A percentile compares a stretch with the other conserved stretches of the same genome.
Evolutionary conservation across 30 jellyfish, hydroid and myxozoan genomes (phyloP).

Genomic region (Phacellophora camtschatica): DNA sequence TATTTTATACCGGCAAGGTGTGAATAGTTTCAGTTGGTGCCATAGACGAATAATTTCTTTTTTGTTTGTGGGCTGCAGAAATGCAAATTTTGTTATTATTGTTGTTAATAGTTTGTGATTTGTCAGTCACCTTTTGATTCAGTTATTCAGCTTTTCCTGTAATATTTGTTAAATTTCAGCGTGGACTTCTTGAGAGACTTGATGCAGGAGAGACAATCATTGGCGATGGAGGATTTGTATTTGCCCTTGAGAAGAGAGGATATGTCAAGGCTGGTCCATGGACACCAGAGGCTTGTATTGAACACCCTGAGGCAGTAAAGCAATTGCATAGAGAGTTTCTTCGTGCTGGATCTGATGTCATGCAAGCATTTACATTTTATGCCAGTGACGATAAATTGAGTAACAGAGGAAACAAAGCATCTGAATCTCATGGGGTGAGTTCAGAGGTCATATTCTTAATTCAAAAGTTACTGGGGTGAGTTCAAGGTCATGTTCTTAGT

Average conservation of each 20-base stretch:
- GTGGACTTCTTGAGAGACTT: slow-evolving; percentile 89
- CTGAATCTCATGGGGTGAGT: slow-evolving; percentile 77
- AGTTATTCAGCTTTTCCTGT: neutral
- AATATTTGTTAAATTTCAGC: slow-evolving; percentile 14
- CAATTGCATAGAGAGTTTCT: slow-evolving; percentile 95
- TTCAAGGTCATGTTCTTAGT: too few species aligned
- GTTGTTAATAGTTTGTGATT: neutral
- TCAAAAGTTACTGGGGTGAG: too few species aligned
- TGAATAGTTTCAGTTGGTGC: too few species aligned
- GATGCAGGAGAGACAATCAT: slow-evolving; percentile 89
- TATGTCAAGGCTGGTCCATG: slow-evolving; percentile 96
- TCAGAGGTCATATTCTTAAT: too few species aligned
- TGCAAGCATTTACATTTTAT: slow-evolving; percentile 96
- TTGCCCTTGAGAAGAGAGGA: slow-evolving; percentile 92
- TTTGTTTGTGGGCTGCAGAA: too few species aligned
- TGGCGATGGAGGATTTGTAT: slow-evolving; percentile 98
- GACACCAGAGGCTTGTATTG: slow-evolving; percentile 96
- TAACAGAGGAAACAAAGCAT: slow-evolving; percentile 87
- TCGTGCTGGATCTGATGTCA: slow-evolving; percentile 96
- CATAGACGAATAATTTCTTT: too few species aligned
- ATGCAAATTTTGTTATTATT: too few species aligned
- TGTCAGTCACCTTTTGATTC: neutral
- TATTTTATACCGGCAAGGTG: too few species aligned
- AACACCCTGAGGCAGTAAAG: slow-evolving; percentile 87
- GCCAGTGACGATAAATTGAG: slow-evolving; percentile 92